These are phyloP conservation scores for Pyrrhosoma nymphula DNA, from an alignment of 2,888 invertebrate genomes.

Conservation along the genomic window DNA sequence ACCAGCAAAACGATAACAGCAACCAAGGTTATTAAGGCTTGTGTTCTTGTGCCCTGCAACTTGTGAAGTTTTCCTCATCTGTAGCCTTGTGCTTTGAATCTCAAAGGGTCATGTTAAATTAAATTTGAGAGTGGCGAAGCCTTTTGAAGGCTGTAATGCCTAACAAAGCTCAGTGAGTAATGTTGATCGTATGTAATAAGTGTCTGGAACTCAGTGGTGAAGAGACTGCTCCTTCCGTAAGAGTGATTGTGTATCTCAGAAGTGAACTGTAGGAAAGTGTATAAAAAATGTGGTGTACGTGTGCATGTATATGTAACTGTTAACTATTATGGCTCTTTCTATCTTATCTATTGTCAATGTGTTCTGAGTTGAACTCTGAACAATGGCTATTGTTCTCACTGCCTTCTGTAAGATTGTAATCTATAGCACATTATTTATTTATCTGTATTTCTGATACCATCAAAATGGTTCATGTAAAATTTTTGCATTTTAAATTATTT, in stretches of 20 bases:
- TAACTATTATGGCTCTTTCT: slow-evolving; percentile 47
- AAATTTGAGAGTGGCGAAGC: not conserved
- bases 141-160: not conserved
- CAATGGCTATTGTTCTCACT: slow-evolving; percentile 45
- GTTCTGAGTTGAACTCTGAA: slow-evolving; percentile 54
- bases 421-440: slow-evolving; percentile 66
- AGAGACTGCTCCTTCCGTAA: slow-evolving; percentile 37
- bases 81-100: slow-evolving; percentile 28
- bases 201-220: not conserved
- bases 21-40: not conserved
- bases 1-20: not conserved
- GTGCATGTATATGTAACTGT: slow-evolving; percentile 57
- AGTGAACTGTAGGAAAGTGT: slow-evolving; percentile 45
- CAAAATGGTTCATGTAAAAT: slow-evolving; percentile 58
- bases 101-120: not conserved
- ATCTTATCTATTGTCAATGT: slow-evolving; percentile 42
- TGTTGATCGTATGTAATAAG: not conserved
- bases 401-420: slow-evolving; percentile 63
- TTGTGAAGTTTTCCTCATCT: slow-evolving; percentile 19
- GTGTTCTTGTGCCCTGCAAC: slow-evolving; percentile 17
- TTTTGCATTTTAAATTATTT: slow-evolving; percentile 57
- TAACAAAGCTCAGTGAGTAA: slow-evolving; percentile 48
- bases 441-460: slow-evolving; percentile 49
- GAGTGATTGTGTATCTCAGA: slow-evolving; percentile 40
- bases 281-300: slow-evolving; percentile 52